Evolutionary conservation across 2,113 vertebrate genomes (phyloP).

Genomic region (Sebastes schlegelii): DNA sequence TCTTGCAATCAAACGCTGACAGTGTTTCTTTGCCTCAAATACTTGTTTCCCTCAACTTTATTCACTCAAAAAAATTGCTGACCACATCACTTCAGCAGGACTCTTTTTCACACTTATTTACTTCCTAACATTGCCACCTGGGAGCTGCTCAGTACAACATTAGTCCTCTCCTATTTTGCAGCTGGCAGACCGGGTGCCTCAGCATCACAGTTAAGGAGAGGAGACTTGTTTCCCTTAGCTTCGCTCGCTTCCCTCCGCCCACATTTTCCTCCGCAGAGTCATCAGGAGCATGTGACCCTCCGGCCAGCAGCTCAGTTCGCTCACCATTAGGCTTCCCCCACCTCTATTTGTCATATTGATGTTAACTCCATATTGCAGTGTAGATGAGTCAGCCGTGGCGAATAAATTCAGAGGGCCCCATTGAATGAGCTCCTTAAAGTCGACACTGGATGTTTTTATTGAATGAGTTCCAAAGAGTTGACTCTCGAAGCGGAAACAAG

Average conservation of each 20-base stretch:
- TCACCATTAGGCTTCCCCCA: constrained; percentile 50
- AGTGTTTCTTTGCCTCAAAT: constrained; percentile 28
- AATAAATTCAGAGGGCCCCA: constrained; percentile 57
- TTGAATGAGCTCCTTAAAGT: constrained; percentile 63
- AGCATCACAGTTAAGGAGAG: constrained; percentile 29
- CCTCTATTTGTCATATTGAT: constrained; percentile 64
- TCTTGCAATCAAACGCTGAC: constrained; percentile 35
- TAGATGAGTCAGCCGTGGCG: constrained; percentile 66
- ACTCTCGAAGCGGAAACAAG: constrained; percentile 62
- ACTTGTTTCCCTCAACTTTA: constrained; percentile 32
- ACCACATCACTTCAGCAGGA: constrained; percentile 20
- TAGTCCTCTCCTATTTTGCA: constrained; percentile 40
- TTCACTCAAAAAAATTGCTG: constrained; percentile 37
- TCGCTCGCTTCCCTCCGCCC: constrained; percentile 30
- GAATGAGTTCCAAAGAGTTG: constrained; percentile 72
- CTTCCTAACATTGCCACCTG: constrained; percentile 29
- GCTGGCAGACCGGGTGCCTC: constrained; percentile 46
- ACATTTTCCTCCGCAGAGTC: constrained; percentile 21
- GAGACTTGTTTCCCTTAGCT: constrained; percentile 31
- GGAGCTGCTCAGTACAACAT: constrained; percentile 40
- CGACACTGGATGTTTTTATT: constrained; percentile 67
- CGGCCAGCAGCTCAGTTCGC: constrained; percentile 22
- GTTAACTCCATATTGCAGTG: constrained; percentile 54
- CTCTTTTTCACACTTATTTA: constrained; percentile 34
- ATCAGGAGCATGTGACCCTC: constrained; percentile 39